Evolutionary conservation across 2,113 vertebrate genomes (phyloP).

Genomic region (Boulengerochromis microlepis): DNA sequence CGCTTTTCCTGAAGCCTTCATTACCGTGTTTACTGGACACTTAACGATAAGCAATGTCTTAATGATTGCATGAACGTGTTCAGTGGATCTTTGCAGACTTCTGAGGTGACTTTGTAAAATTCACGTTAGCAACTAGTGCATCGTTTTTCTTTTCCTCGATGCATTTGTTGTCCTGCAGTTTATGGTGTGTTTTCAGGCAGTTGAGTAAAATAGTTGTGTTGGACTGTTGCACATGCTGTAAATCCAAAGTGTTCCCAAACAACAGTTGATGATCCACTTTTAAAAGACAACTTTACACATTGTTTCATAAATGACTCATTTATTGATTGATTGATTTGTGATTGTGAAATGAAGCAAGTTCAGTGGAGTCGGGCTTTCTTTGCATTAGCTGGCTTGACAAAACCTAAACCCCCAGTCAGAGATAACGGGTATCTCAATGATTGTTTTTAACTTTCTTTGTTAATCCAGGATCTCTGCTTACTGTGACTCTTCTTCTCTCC

Average conservation of each 20-base stretch:
- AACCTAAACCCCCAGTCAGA: not conserved
- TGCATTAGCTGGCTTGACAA: not conserved
- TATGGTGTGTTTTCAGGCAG: not conserved
- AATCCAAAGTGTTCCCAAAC: not conserved
- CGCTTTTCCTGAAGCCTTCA: fast-evolving
- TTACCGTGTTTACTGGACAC: not conserved
- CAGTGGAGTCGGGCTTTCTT: fast-evolving
- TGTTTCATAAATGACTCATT: fast-evolving
- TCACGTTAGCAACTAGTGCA: not conserved
- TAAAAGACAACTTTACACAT: not conserved
- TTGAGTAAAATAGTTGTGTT: not conserved
- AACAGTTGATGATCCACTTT: not conserved
- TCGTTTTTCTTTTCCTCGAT: not conserved
- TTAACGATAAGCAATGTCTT: not conserved
- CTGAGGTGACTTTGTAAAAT: not conserved
- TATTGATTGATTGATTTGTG: not conserved
- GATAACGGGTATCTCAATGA: not conserved
- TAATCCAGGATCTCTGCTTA: not conserved
- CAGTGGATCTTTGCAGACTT: not conserved
- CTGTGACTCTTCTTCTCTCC: not conserved
- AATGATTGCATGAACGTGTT: not conserved
- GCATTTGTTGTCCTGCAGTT: not conserved
- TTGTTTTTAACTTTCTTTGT: not conserved
- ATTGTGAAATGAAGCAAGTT: not conserved
- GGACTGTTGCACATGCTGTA: not conserved